Evolutionary conservation across 1,140 invertebrate species (phyloP), one percentile per base, ranked within the genome.

Genomic region (Uloborus diversus): DNA sequence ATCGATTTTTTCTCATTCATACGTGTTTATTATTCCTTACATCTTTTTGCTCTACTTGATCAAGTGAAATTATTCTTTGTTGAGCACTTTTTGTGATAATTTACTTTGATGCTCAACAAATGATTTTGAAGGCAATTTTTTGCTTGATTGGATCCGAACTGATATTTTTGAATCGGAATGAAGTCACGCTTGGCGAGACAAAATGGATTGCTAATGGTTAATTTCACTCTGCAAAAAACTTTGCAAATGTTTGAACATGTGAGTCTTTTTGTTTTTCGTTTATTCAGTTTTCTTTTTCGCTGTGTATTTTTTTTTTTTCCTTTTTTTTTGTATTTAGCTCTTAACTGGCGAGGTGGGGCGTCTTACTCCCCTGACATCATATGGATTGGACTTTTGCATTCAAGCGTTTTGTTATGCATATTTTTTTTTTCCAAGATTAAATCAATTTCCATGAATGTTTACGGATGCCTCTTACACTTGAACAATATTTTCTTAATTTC

Each of bases 211-310:
- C 11, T 33, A 14, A 3, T 33, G 27, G 71, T 75, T 2, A 75
- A 53, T 64, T 13, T 51, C 2, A 32, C 37, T 14, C 17, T 75
- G 5, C 59, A 64, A 9, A 20, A 51, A 14, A 64, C 37, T 64
- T 51, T 75, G 47, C 20, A 4, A 33, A 23, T 25, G 33, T 64
- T 75, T 32, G 71, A 75, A 75, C 42, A 25, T 35, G 71, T 75
- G 64, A 75, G 71, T 64, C 25, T 13, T 3, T 53, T 17, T 20
- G 37, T 65, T 65, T n/a, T 47, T 37, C 49, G 49, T 66, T 4
- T 35, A 35, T 25, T 56, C 3, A 9, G 17, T 17, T 17, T 47
- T 47, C 7, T 17, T 17, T 47, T 47, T 17, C 9, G 37, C n/a
- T n/a, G n/a, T n/a, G n/a, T n/a, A 20, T 20, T 7, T 53, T 53